These are phyloP conservation scores for Stegana nigrithorax DNA, from an alignment of 2,888 invertebrate genomes.

Conservation along the genomic window DNA sequence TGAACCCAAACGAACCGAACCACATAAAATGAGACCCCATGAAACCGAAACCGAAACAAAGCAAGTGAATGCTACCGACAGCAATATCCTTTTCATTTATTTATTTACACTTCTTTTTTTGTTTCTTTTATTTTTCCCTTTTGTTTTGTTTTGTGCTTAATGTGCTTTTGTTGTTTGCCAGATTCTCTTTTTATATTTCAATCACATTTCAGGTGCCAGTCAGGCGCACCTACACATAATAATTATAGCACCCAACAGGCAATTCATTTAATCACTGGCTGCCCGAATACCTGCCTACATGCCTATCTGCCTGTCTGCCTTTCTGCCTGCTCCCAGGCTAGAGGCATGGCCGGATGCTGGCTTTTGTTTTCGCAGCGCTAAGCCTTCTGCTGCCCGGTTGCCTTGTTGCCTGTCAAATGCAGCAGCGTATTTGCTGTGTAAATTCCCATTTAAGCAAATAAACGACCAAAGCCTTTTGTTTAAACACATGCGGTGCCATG, in stretches of 20 bases:
- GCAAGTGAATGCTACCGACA: too few relatives aligned
- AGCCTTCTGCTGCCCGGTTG: not conserved
- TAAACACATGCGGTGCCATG: not conserved
- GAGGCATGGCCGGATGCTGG: not conserved
- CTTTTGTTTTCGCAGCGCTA: not conserved
- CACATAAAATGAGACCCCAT: too few relatives aligned
- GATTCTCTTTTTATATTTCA: too few relatives aligned
- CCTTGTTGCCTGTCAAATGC: not conserved
- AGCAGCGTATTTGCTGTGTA: conserved; percentile 3
- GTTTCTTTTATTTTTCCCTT: too few relatives aligned
- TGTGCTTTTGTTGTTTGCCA: too few relatives aligned
- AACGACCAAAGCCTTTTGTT: conserved; percentile 16
- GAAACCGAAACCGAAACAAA: too few relatives aligned
- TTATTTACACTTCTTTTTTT: too few relatives aligned
- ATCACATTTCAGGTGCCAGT: conserved; percentile 2
- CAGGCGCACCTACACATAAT: not conserved
- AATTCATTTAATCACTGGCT: not conserved
- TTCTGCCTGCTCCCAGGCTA: not conserved
- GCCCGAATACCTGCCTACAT: not conserved
- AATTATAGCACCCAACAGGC: not conserved
- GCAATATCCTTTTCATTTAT: too few relatives aligned
- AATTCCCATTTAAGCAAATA: conserved; percentile 13
- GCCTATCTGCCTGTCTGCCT: too few relatives aligned
- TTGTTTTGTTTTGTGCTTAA: too few relatives aligned
- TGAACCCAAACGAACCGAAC: too few relatives aligned